Evolutionary conservation across 1,140 invertebrate genomes (phyloP), one percentile per base, ranked within the genome.

Genomic region (Euglossa dilemma): DNA sequence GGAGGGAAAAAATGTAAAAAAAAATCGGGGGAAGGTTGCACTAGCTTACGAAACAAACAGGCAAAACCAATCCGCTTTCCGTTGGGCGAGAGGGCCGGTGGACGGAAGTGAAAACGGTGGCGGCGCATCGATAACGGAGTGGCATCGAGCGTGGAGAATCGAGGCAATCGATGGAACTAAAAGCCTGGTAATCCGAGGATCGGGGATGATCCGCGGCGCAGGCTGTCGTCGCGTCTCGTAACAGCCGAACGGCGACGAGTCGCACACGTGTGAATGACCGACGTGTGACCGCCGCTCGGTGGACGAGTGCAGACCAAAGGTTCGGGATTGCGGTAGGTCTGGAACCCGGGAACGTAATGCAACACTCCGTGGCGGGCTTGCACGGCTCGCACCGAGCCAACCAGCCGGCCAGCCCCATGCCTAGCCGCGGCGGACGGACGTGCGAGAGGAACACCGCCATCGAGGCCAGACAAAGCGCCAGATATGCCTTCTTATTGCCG

Each of bases 321-420:
- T 89, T 90, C 87, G 87, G 89, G 80, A 91, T 91, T 91, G 90
- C 86, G 90, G 90, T 91, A 90, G 90, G 90, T 90, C 90, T 90
- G 85, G 87, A 90, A 89, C 85, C 85, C 85, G 63, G 87, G 73
- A 85, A 90, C 87, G 87, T 89, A 89, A 89, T 89, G 85, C 82
- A 89, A 89, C 82, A 89, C 85, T 84, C 69, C 70, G 47, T 85
- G 82, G 87, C 83, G 83, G 64, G 78, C 54, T 61, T 57, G 83
- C 86, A 67, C 36, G 54, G 74, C 83, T 63, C 64, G 83, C 78
- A 43, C 76, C 66, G 72, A 76, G 78, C 25, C 50, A 61, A 8
- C 36, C 54, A 59, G 36, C 43, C 64, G 14, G 20, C 36, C 25
- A 54, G 52, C 56, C 57, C 70, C 57, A 18, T 28, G 50, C 45